These are phyloP conservation scores for Megaceryle maxima DNA, from an alignment of 2,113 vertebrate species.

Conservation along the genomic window DNA sequence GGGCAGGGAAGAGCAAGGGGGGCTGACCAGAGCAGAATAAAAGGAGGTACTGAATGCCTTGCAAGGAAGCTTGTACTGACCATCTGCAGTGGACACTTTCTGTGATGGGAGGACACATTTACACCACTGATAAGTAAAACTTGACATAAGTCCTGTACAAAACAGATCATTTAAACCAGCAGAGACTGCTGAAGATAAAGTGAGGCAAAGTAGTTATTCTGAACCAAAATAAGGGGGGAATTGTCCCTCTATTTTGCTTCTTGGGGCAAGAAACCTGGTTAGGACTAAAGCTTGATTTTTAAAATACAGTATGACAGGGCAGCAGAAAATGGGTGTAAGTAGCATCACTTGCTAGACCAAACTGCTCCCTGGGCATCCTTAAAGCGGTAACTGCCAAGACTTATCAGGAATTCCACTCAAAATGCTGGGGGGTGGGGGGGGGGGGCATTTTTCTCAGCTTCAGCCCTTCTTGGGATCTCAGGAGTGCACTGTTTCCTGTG, in stretches of 20 bases:
- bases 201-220: background rate
- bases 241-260: background rate
- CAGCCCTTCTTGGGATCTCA: background rate
- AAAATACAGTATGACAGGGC: background rate
- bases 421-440: background rate
- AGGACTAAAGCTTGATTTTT: background rate
- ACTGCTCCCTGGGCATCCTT: background rate
- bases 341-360: background rate
- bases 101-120: background rate
- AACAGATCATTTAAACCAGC: background rate
- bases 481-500: background rate
- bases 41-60: background rate
- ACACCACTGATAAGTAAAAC: background rate
- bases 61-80: background rate
- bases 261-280: background rate
- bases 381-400: background rate
- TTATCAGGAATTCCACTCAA: background rate
- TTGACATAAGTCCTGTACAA: background rate
- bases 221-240: background rate
- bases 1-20: background rate
- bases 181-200: background rate
- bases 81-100: background rate
- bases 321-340: background rate
- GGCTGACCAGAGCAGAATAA: background rate
- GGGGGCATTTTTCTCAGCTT: background rate